Conservation (phyloP, 92 coral and sea anemone species). For the Hydrozoanthus gracilis region DNA sequence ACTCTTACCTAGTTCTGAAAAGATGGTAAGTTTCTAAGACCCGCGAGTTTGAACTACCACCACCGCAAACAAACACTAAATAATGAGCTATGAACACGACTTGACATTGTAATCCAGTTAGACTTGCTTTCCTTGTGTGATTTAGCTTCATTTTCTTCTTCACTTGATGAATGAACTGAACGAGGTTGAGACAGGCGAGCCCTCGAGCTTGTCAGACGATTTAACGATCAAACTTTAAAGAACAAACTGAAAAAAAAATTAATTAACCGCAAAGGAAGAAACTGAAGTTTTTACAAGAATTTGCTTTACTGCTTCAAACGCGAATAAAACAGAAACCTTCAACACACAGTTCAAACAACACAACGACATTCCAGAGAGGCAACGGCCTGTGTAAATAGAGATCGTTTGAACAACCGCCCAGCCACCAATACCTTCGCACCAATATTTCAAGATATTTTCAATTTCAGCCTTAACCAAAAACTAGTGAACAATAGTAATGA, state of each 20-base stretch:
- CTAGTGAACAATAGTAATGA: not conserved
- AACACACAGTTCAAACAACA: constrained; percentile 13
- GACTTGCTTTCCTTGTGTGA: constrained; percentile 21
- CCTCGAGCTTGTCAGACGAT: not conserved
- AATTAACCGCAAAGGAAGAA: not conserved
- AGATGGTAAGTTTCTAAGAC: not conserved
- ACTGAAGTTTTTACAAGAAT: not conserved
- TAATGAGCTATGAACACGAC: constrained; percentile 15
- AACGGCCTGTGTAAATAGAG: constrained; percentile 62
- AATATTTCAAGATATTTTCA: not conserved
- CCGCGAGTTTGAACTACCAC: not conserved
- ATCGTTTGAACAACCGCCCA: constrained; percentile 55
- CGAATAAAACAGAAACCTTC: constrained; percentile 11
- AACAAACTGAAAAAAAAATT: not conserved
- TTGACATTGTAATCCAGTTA: constrained; percentile 35
- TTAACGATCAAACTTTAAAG: not conserved
- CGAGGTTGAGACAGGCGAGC: not conserved
- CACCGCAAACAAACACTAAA: constrained; percentile 31
- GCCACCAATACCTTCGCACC: constrained; percentile 3
- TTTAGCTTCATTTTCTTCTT: constrained; percentile 36
- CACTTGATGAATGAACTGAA: constrained; percentile 18
- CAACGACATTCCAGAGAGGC: constrained; percentile 51
- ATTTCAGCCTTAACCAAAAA: not conserved
- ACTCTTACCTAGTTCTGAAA: not conserved
- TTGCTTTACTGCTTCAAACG: not conserved